phyloP scores from a whole-genome alignment of 2,888 invertebrate species.

The Halictus quadricinctus region DNA sequence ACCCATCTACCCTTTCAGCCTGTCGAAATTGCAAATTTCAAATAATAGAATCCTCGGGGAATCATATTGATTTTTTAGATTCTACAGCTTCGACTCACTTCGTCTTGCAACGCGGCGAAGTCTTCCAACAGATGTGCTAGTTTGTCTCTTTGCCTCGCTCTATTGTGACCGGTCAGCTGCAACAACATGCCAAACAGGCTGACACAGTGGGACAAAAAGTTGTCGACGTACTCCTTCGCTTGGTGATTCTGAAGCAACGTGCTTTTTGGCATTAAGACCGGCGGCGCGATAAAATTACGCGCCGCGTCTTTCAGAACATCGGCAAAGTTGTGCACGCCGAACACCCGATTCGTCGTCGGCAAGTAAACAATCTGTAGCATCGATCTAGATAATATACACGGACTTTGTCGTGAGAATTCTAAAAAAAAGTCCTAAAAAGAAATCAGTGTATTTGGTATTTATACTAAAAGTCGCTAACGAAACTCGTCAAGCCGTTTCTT shows the following conservation, averaged over 20 bases:
- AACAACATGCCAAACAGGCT: conserved; percentile 93
- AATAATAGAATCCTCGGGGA: conserved; percentile 6
- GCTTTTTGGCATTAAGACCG: conserved; percentile 91
- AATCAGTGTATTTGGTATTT: conserved; percentile 60
- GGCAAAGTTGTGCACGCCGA: conserved; percentile 86
- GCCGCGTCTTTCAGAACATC: conserved; percentile 95
- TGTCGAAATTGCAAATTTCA: conserved; percentile 76
- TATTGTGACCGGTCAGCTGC: conserved; percentile 96
- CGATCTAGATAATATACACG: conserved; percentile 96
- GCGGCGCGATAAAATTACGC: conserved; percentile 94
- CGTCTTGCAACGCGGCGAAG: conserved; percentile 95
- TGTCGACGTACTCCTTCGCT: conserved; percentile 94
- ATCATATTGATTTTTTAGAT: conserved; percentile 23
- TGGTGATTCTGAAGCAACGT: conserved; percentile 87
- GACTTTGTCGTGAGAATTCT: conserved; percentile 94
- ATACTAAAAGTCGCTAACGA: conserved; percentile 26
- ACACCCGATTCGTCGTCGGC: conserved; percentile 82
- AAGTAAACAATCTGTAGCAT: conserved; percentile 93
- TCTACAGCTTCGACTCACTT: conserved; percentile 84
- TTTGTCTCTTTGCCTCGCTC: conserved; percentile 97
- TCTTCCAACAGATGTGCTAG: conserved; percentile 95
- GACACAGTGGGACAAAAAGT: conserved; percentile 93
- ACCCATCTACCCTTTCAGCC: conserved; percentile 96
- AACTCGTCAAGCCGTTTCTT: conserved; percentile 71
- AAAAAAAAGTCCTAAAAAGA: conserved; percentile 92